Base-by-base conservation (phyloP, 2,113 vertebrate species). In the Axis porcinus region DNA sequence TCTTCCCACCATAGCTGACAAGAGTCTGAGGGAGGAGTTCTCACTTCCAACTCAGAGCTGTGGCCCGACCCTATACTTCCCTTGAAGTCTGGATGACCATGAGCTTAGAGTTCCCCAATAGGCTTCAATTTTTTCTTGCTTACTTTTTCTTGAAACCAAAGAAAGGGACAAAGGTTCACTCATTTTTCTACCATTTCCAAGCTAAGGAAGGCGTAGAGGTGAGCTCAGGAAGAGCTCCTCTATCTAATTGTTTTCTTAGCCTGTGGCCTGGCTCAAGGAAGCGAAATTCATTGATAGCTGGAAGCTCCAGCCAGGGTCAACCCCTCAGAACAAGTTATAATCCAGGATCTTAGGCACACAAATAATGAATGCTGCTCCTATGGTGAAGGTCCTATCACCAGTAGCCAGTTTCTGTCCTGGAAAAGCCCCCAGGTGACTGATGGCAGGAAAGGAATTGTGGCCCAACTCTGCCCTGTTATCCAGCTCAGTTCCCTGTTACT, bases 101-200 rank as follows among this genome's bases (percentile, higher is more conserved):
- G 74, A 94, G 10, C 11, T 96, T 90, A 93, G 57, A 19, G 74
- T 96, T 95, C 30, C 78, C n/a, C 23, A 86, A 45, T 47, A 95
- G 23, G 5, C 5, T 86, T 93, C 78, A 91, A 10, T 74, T 50
- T 81, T 76, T 93, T 91, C 28, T 25, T 90, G 52, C 25, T 67
- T 87, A 33, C 45, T 81, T 96, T 40, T 79, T 52, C 90, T 92
- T 78, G 52, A 96, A 97, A 91, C 83, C 94, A 96, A 96, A 96
- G 94, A 94, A 96, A 85, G 45, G 78, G 40, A 74, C 36, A 78
- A 93, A 95, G 43, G 11, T 89, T 91, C 40, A 54, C 36, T 54
- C 62, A 91, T 95, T 93, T 96, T 43, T 58, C 58, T 93, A 30
- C 36, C 47, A 25, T 85, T 40, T 95, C 13, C n/a, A 79, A 86